phyloP scores from a whole-genome alignment of 2,113 vertebrate genomes.

The Sarotherodon lohbergeri region DNA sequence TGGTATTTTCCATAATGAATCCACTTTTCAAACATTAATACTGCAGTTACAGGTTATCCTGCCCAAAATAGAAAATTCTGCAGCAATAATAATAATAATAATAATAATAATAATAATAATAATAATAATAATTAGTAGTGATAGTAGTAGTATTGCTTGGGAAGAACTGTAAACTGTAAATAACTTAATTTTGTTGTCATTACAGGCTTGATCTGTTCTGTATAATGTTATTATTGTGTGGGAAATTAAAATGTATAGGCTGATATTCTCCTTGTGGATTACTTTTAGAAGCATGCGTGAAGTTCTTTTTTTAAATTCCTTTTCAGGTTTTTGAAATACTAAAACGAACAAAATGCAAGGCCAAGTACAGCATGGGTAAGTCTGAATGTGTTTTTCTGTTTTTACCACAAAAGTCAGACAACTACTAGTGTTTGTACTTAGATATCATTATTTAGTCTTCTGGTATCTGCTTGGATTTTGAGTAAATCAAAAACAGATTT shows the following conservation, averaged over 20 bases:
- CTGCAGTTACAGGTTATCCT: neutral
- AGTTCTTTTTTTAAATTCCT: neutral
- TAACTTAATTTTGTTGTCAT: neutral
- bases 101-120: too few relatives aligned
- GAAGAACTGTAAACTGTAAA: neutral
- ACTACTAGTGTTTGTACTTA: neutral
- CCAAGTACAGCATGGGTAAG: conserved; percentile 97
- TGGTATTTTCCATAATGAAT: neutral
- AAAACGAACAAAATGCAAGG: conserved; percentile 92
- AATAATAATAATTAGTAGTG: rapidly evolving
- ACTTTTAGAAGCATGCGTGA: neutral
- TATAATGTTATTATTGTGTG: neutral
- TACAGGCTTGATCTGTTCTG: neutral
- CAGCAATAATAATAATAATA: too few relatives aligned
- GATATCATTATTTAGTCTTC: neutral
- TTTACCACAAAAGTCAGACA: neutral
- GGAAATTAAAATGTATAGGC: neutral
- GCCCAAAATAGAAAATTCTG: neutral
- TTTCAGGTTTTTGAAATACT: conserved; percentile 90
- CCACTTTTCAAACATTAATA: neutral
- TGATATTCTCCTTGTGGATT: neutral
- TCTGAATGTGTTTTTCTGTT: neutral
- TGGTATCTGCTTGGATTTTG: neutral
- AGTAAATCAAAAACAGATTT: neutral
- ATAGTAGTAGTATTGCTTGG: neutral